Conservation (phyloP, 2,113 vertebrate species). For the Plotosus lineatus region DNA sequence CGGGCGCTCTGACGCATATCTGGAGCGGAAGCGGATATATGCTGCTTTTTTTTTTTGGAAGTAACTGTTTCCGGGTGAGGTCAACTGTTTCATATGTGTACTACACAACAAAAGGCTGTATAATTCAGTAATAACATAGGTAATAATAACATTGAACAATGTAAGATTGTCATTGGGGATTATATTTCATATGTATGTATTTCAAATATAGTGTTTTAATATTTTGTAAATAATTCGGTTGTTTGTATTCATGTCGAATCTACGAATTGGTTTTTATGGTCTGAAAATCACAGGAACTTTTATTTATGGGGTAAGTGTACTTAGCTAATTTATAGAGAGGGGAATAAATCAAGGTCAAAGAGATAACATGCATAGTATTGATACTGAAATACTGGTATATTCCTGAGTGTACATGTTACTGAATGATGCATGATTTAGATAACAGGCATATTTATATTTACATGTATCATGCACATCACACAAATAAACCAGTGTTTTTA, state of each 20-base stretch:
- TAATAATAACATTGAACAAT: background rate
- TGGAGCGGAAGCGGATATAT: no score
- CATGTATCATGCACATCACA: no score
- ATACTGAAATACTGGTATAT: background rate
- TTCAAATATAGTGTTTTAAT: no score
- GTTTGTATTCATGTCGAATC: constrained; percentile 1
- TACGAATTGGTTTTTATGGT: background rate
- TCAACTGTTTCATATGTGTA: background rate
- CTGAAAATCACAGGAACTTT: no score
- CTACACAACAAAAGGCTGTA: background rate
- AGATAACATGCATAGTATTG: no score
- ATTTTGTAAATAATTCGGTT: no score
- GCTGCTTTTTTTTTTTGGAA: no score
- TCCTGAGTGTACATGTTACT: background rate
- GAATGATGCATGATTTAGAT: background rate
- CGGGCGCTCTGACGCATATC: background rate
- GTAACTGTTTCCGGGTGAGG: background rate
- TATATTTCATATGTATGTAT: background rate
- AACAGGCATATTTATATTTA: no score
- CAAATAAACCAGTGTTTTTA: no score
- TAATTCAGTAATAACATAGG: background rate
- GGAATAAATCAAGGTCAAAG: no score
- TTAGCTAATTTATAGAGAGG: background rate
- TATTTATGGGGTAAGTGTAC: background rate
- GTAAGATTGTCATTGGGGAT: no score